Evolutionary conservation across 2,797 vertebrate genomes (phyloP).

Genomic region (Myotis daubentonii): DNA sequence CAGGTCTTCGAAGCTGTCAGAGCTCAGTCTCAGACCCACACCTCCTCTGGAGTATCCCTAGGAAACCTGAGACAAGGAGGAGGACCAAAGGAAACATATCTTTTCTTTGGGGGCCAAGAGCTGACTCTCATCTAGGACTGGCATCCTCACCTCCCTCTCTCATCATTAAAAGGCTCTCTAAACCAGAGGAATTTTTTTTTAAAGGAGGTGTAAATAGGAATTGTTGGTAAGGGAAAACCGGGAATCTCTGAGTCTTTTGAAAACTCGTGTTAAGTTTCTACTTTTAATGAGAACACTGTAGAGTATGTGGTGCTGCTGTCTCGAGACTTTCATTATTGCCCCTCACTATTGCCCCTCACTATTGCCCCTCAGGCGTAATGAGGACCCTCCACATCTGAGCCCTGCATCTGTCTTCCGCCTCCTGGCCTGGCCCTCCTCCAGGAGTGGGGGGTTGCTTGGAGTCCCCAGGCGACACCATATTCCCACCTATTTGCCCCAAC

Average conservation of each 20-base stretch:
- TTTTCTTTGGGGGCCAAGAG: background rate
- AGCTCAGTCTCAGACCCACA: background rate
- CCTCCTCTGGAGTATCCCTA: background rate
- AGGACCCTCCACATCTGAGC: background rate
- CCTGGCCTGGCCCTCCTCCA: background rate
- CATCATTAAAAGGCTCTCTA: background rate
- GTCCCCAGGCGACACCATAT: background rate
- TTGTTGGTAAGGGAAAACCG: background rate
- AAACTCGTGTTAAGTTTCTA: background rate
- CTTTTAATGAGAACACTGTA: background rate
- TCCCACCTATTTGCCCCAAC: background rate
- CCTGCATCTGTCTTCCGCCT: background rate
- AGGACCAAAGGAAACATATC: background rate
- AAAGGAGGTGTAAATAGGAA: background rate
- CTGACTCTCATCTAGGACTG: background rate
- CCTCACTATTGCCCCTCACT: background rate
- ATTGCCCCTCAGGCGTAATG: background rate
- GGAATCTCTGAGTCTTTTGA: background rate
- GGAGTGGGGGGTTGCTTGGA: background rate
- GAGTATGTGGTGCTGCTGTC: background rate
- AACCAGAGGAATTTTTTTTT: background rate
- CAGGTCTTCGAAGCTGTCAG: background rate
- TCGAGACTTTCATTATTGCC: background rate
- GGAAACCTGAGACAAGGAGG: background rate
- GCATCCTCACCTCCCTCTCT: background rate